Conservation (phyloP, 37 sponge, comb jelly and placozoan genomes). For the Spongia lamella region DNA sequence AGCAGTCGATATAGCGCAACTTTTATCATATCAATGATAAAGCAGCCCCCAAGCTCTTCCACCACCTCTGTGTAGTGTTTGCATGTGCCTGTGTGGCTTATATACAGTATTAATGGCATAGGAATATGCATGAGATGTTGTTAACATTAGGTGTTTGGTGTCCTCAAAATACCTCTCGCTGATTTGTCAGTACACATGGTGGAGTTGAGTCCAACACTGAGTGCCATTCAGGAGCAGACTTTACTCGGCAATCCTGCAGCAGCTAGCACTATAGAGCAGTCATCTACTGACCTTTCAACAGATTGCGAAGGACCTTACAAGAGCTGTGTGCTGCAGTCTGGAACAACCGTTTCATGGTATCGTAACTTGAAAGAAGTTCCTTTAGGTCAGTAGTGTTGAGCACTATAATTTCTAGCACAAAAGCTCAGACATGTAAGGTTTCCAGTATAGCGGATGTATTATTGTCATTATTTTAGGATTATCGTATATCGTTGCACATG, state of each 20-base stretch:
- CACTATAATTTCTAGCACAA: not conserved
- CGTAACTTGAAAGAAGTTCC: slow-evolving; percentile 67
- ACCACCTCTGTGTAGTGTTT: too few relatives aligned
- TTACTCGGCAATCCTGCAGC: not conserved
- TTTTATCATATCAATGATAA: too few relatives aligned
- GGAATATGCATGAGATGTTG: too few relatives aligned
- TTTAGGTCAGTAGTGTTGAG: not conserved
- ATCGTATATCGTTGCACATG: slow-evolving; percentile 86
- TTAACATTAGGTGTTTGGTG: slow-evolving; percentile 54
- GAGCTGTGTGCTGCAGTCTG: slow-evolving; percentile 21
- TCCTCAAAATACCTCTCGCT: slow-evolving; percentile 21
- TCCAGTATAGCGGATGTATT: not conserved
- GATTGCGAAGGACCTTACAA: slow-evolving; percentile 26
- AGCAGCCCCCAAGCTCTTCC: too few relatives aligned
- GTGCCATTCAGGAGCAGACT: slow-evolving; percentile 51
- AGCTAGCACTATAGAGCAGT: too few relatives aligned
- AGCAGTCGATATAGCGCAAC: too few relatives aligned
- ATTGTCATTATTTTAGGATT: slow-evolving; percentile 12
- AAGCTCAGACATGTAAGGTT: not conserved
- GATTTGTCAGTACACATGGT: slow-evolving; percentile 68
- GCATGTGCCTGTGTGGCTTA: too few relatives aligned
- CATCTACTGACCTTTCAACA: not conserved
- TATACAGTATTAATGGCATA: too few relatives aligned
- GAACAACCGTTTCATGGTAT: slow-evolving; percentile 67
- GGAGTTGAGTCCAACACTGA: slow-evolving; percentile 78